Percentiles rank a stretch among this genome's conserved stretches.
phyloP scores from a whole-genome alignment of 2,113 vertebrate species.

The Microcebus tavaratra region DNA sequence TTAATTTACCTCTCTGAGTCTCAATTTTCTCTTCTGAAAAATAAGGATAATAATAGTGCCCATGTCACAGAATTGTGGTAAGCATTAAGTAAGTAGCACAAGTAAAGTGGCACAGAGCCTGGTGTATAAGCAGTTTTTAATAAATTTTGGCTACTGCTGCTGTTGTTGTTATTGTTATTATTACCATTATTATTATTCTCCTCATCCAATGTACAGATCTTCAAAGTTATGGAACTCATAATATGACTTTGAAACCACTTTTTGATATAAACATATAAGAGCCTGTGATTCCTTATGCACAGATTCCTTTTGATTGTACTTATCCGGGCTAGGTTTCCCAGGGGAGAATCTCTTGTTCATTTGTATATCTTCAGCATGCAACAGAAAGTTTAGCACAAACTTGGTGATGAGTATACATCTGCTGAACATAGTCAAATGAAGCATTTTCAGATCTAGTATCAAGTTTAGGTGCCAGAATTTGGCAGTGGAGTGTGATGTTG shows the following conservation, averaged over 20 bases:
- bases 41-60: background rate
- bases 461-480: background rate
- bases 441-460: constrained; percentile 13
- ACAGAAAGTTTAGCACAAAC: background rate
- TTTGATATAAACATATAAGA: constrained; percentile 15
- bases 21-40: constrained; percentile 3
- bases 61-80: background rate
- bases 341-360: background rate
- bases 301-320: background rate
- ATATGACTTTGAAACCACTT: constrained; percentile 21
- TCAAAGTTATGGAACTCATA: background rate
- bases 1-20: background rate
- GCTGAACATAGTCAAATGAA: background rate
- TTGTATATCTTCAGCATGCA: background rate
- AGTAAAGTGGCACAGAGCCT: background rate
- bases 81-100: background rate
- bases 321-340: background rate
- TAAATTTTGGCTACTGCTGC: background rate
- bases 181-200: background rate
- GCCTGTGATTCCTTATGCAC: background rate
- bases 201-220: background rate
- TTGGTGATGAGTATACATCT: background rate
- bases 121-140: background rate
- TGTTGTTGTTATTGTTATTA: background rate
- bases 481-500: background rate